Base-by-base conservation (phyloP, 2,888 invertebrate species). In the Cantharis flavilabris region DNA sequence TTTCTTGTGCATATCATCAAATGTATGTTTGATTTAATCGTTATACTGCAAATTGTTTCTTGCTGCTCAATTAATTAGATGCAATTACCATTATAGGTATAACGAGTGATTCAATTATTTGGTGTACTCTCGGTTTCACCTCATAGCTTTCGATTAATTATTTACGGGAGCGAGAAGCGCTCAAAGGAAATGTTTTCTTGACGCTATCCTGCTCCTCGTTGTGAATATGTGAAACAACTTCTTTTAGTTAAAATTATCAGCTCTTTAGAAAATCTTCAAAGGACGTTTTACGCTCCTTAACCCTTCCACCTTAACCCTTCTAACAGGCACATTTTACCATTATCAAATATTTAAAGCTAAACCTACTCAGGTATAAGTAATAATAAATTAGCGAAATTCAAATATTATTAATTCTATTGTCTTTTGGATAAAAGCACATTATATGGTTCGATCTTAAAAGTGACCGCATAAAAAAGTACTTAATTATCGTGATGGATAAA, bases 1-100 rank as follows among this genome's bases (percentile, higher is more conserved):
- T 88, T 88, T 86, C 87, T 87, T 87, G 87, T 87, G 65, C 26
- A 26, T 67, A 67, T 87, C 87, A 88, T 88, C 88, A 88, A 84
- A 67, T 23, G 26, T 67, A 23, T 23, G 65, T 23, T 67, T 49
- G 49, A 49, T 49, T 49, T 49, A 49, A 49, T 49, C 49, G n/a
- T 7, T n/a, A 16, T 16, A 49, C 49, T 65, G 23, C 23, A 65
- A 65, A 65, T 65, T 18, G 65, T 65, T 26, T 23, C 18, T 67
- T 67, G 65, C 26, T 67, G 65, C n/a, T 67, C n/a, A 67, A 23
- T 67, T 26, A 67, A 67, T 67, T 67, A 67, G 65, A 67, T 67
- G 20, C 49, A 49, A 49, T 33, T 11, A 33, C 7, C 5, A n/a
- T 13, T 33, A 33, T 33, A 33, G 26, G 26, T 26, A 26, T 49